Base-by-base conservation (phyloP, 2,888 invertebrate species). In the Protula sp. region DNA sequence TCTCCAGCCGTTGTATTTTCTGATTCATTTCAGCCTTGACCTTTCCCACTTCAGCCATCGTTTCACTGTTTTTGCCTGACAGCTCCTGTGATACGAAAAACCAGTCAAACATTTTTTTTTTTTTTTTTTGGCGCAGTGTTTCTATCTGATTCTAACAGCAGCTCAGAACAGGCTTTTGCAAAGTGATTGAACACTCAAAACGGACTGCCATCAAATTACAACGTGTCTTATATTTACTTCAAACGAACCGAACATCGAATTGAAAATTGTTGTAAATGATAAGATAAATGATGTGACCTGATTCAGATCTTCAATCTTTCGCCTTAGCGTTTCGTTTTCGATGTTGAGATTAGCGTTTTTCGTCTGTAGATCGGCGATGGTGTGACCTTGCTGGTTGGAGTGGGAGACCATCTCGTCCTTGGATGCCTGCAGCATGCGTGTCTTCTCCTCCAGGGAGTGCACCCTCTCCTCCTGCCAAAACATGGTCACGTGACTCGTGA, bases 71-170 rank as follows among this genome's bases (percentile, higher is more conserved):
- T 67, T 79, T 79, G 57, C 74, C 73, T n/a, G 75, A 69, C 47
- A 79, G 65, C 59, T 76, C 76, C 79, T 79, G 61, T 4, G 61
- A n/a, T n/a, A n/a, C n/a, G n/a, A n/a, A n/a, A n/a, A n/a, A n/a
- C n/a, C n/a, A n/a, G n/a, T n/a, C 58, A 57, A 5, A 14, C 24
- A 57, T 22, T n/a, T n/a, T n/a, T n/a, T n/a, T n/a, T n/a, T n/a
- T n/a, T n/a, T n/a, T n/a, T 38, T 19, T 19, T 38, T 38, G 45
- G 45, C 45, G 19, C 19, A 38, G 19, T 38, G 9, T 9, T 38
- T 9, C 9, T 19, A 19, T n/a, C n/a, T n/a, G n/a, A n/a, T n/a
- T n/a, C n/a, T n/a, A n/a, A n/a, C n/a, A n/a, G n/a, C n/a, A n/a
- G n/a, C n/a, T n/a, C n/a, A n/a, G n/a, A n/a, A n/a, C n/a, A n/a